These are phyloP conservation scores for Digitonthophagus gazella DNA, from an alignment of 2,888 invertebrate genomes.

Conservation along the genomic window DNA sequence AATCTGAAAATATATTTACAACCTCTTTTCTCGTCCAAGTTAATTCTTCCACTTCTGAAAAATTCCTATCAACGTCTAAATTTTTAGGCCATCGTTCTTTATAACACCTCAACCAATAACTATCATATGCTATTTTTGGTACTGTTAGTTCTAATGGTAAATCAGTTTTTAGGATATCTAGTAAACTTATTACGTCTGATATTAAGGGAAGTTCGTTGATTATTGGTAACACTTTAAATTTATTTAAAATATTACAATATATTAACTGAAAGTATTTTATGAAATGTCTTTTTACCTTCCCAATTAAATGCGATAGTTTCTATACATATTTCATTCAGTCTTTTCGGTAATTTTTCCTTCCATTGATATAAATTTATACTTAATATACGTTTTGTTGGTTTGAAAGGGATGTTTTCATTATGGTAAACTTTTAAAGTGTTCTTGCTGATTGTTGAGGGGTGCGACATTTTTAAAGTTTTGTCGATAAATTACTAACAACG, in stretches of 20 bases:
- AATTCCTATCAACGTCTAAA: conserved; percentile 29
- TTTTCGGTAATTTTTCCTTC: conserved; percentile 35
- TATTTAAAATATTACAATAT: no score
- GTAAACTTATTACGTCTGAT: conserved; percentile 38
- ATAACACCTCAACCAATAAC: conserved; percentile 46
- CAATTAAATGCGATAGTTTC: conserved; percentile 40
- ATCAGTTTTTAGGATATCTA: conserved; percentile 41
- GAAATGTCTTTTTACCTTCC: conserved; percentile 34
- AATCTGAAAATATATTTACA: no score
- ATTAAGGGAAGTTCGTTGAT: conserved; percentile 39
- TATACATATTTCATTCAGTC: conserved; percentile 38
- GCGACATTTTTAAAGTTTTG: conserved; percentile 34
- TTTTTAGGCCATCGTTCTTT: conserved; percentile 41
- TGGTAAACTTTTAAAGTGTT: conserved; percentile 39
- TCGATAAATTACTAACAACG: no score
- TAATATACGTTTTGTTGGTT: conserved; percentile 28
- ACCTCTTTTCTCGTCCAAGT: conserved; percentile 13
- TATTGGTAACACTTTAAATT: conserved; percentile 39
- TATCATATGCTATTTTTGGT: conserved; percentile 41
- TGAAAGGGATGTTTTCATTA: conserved; percentile 19
- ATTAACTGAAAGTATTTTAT: background rate
- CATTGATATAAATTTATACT: conserved; percentile 36
- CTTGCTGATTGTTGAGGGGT: conserved; percentile 38
- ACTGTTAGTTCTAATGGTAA: conserved; percentile 42
- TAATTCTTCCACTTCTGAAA: conserved; percentile 24